A percentile compares a stretch with the other conserved stretches of the same genome.
These are phyloP conservation scores for Zaprionus bogoriensis DNA, from an alignment of 2,888 invertebrate species.

Conservation along the genomic window DNA sequence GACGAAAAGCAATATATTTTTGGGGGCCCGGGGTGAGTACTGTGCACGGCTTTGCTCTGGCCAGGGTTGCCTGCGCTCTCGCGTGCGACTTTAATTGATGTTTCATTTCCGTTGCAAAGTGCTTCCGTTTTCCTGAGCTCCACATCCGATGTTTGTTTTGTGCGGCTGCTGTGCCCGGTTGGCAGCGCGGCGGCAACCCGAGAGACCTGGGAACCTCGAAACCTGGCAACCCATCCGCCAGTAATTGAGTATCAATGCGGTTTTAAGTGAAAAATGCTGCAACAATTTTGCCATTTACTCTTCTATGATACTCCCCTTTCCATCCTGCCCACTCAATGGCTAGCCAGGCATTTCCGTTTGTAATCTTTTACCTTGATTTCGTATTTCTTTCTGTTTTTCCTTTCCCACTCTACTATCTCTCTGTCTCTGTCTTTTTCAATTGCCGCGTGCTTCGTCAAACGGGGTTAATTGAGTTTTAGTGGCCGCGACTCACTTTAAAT, in stretches of 20 bases:
- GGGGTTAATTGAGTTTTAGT: slow-evolving; percentile 81
- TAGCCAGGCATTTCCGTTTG: slow-evolving; percentile 61
- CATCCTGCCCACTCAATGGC: slow-evolving; percentile 20
- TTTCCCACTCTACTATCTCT: slow-evolving; percentile 14
- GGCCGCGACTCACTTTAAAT: slow-evolving; percentile 74
- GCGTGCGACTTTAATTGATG: slow-evolving; percentile 78
- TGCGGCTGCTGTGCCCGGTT: slow-evolving; percentile 20
- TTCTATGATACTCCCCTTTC: too few relatives aligned
- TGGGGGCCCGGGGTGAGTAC: not conserved
- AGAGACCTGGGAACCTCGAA: slow-evolving; percentile 22
- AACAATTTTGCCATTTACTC: slow-evolving; percentile 9
- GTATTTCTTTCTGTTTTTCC: slow-evolving; percentile 23
- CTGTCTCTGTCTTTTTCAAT: slow-evolving; percentile 49
- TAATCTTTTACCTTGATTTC: slow-evolving; percentile 74
- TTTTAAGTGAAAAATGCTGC: slow-evolving; percentile 75
- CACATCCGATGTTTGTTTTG: slow-evolving; percentile 67
- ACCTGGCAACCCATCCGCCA: slow-evolving; percentile 39
- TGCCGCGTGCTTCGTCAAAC: slow-evolving; percentile 60
- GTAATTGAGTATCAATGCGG: slow-evolving; percentile 80
- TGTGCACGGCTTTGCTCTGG: too few relatives aligned
- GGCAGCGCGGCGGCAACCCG: slow-evolving; percentile 2
- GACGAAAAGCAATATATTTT: slow-evolving; percentile 53
- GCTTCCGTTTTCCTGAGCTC: slow-evolving; percentile 70
- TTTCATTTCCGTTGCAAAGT: slow-evolving; percentile 80
- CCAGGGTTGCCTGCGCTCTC: slow-evolving; percentile 23